phyloP scores from a whole-genome alignment of 1,140 invertebrate genomes.

The Orius laevigatus region DNA sequence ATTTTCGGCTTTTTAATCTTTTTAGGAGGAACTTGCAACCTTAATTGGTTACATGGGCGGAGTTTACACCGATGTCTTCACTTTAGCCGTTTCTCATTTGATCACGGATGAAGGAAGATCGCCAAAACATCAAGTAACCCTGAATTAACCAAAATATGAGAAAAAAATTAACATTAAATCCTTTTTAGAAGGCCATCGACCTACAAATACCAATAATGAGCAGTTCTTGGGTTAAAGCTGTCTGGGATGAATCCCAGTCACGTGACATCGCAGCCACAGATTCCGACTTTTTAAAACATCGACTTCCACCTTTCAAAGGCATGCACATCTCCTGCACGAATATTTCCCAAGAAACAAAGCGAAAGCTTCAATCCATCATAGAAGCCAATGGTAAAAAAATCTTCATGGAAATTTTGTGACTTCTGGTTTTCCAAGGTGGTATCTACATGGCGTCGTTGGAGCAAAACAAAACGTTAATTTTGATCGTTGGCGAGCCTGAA shows the following conservation, averaged over 20 bases:
- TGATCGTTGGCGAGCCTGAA: constrained; percentile 35
- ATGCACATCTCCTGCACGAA: constrained; percentile 64
- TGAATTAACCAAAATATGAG: too few relatives aligned
- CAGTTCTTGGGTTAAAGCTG: constrained; percentile 57
- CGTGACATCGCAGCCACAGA: constrained; percentile 45
- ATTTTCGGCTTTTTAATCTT: neutral
- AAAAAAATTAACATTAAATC: too few relatives aligned
- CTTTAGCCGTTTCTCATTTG: constrained; percentile 61
- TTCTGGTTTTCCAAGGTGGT: constrained; percentile 17
- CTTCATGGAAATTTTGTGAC: neutral
- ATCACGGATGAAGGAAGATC: constrained; percentile 54
- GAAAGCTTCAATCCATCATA: constrained; percentile 50
- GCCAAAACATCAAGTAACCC: constrained; percentile 52
- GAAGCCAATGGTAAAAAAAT: constrained; percentile 41
- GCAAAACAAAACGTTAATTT: constrained; percentile 33
- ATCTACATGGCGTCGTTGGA: constrained; percentile 27
- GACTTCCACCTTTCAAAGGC: constrained; percentile 64
- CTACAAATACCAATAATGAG: constrained; percentile 55
- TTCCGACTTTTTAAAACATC: constrained; percentile 42
- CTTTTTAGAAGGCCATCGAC: constrained; percentile 46
- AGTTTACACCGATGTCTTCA: constrained; percentile 49
- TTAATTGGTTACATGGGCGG: constrained; percentile 73
- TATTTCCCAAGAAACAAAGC: constrained; percentile 44
- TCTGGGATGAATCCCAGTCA: constrained; percentile 52
- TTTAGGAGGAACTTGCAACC: constrained; percentile 43